A percentile compares a stretch with the other conserved stretches of the same genome.
Conservation (phyloP, 2,113 vertebrate genomes). For the Aldabrachelys gigantea region DNA sequence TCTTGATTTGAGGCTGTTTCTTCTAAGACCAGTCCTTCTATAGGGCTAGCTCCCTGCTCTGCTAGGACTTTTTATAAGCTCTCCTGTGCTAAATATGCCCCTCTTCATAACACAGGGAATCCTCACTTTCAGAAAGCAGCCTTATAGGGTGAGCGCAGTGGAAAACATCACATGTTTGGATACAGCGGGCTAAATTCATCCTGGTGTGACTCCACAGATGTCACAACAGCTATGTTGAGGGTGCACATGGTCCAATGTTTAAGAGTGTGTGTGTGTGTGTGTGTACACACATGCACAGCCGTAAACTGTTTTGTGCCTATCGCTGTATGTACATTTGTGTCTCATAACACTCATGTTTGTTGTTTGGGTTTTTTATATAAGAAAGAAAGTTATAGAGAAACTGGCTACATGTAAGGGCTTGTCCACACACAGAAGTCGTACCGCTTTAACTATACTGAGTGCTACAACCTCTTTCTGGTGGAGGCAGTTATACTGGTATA, state of each 20-base stretch:
- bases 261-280: no score
- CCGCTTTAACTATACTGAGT: not conserved
- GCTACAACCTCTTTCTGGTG: not conserved
- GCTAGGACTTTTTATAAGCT: not conserved
- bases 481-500: not conserved
- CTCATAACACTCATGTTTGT: not conserved
- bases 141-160: rapidly evolving
- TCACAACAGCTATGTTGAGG: not conserved
- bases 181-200: not conserved
- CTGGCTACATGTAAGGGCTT: not conserved
- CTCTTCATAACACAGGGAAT: not conserved
- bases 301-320: not conserved
- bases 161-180: not conserved
- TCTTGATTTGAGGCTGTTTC: not conserved
- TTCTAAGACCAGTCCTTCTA: not conserved
- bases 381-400: not conserved
- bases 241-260: not conserved
- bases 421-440: not conserved
- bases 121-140: not conserved
- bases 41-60: not conserved
- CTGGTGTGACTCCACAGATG: not conserved
- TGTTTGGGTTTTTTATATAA: not conserved
- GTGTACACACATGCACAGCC: no score
- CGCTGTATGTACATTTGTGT: not conserved
- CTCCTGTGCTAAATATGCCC: not conserved